Evolutionary conservation across 1,140 invertebrate species (phyloP).

Genomic region (Melanaphis sacchari): DNA sequence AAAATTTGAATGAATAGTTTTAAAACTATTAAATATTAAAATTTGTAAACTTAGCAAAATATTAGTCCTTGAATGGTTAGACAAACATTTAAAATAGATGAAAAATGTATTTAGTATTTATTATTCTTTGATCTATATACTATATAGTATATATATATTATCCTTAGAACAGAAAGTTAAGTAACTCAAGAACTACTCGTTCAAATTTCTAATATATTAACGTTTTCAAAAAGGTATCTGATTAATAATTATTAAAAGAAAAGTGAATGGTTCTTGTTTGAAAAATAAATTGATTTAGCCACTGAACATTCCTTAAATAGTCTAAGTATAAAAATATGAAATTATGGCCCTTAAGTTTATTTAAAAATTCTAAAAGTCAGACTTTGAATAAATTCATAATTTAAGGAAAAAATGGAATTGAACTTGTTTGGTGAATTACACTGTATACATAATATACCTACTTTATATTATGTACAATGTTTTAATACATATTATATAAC

Average conservation of each 20-base stretch:
- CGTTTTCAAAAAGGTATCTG: background rate
- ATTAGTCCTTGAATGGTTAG: no score
- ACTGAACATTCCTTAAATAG: background rate
- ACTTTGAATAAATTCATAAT: background rate
- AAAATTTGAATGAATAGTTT: background rate
- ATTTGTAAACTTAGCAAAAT: no score
- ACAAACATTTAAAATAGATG: no score
- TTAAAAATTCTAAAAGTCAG: background rate
- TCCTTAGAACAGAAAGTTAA: no score
- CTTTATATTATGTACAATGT: background rate
- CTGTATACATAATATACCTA: background rate
- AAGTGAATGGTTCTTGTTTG: background rate
- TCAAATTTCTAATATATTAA: no score
- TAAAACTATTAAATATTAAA: no score
- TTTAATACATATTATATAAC: background rate
- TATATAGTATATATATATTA: no score
- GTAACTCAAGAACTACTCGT: no score
- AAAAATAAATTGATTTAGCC: background rate
- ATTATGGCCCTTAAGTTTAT: background rate
- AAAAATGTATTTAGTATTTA: no score
- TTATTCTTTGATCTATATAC: no score
- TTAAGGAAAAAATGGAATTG: background rate
- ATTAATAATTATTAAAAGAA: background rate
- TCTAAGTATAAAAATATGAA: background rate
- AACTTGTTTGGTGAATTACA: background rate